These are phyloP conservation scores for Eumacrocentrus americanus DNA, from an alignment of 2,888 invertebrate species.

Conservation along the genomic window DNA sequence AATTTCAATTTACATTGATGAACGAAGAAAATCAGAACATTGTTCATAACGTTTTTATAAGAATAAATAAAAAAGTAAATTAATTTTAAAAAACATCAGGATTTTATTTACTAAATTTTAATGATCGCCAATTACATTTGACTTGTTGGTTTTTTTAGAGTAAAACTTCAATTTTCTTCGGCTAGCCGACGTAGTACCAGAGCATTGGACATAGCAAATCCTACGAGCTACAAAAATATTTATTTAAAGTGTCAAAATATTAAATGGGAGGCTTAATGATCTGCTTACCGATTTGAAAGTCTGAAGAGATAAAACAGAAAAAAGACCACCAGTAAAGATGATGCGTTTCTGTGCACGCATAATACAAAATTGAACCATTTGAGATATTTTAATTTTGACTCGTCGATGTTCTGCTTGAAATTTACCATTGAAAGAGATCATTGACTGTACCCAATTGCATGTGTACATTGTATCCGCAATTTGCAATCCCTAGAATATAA, in stretches of 20 bases:
- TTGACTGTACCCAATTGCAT: constrained; percentile 40
- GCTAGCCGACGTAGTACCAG: constrained; percentile 41
- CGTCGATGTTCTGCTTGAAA: constrained; percentile 1
- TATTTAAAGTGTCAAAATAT: not conserved
- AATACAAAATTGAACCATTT: constrained; percentile 34
- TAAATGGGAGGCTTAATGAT: constrained; percentile 1
- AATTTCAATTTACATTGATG: too few relatives aligned
- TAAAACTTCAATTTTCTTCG: constrained; percentile 14
- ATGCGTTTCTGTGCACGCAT: constrained; percentile 39
- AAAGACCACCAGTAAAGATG: constrained; percentile 45
- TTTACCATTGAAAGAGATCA: not conserved
- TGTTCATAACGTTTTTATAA: too few relatives aligned
- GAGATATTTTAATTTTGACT: constrained; percentile 20
- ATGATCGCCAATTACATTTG: too few relatives aligned
- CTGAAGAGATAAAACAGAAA: constrained; percentile 43
- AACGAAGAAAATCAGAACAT: too few relatives aligned
- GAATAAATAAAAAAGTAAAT: too few relatives aligned
- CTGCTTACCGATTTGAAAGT: constrained; percentile 42
- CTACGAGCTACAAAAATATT: constrained; percentile 36
- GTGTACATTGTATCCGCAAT: constrained; percentile 39
- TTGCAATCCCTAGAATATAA: constrained; percentile 36
- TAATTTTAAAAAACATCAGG: too few relatives aligned
- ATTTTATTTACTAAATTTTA: too few relatives aligned
- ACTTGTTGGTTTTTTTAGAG: too few relatives aligned
- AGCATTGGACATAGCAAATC: constrained; percentile 42